Base-by-base conservation (phyloP, 2,113 vertebrate genomes). In the Alligator sinensis region DNA sequence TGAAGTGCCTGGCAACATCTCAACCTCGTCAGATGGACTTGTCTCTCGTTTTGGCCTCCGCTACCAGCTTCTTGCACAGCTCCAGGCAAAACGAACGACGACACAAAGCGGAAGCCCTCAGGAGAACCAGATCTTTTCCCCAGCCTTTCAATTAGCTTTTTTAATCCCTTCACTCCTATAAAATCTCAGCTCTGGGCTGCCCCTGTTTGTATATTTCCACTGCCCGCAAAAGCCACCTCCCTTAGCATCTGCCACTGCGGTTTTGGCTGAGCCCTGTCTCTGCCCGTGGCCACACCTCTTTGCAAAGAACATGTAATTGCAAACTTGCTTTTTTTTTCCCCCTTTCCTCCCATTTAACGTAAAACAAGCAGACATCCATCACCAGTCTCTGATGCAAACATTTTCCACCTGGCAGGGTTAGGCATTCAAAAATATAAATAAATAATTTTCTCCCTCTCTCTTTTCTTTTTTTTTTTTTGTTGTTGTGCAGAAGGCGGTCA, bases 251-350 rank as follows among this genome's bases (percentile, higher is more conserved):
- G 88, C 76, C 92, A 54, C 3, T 95, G 97, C 61, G 96, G 89
- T 96, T 92, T 74, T 47, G 94, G 94, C 95, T 93, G 94, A 81
- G 90, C 78, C 87, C 84, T 93, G 78, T 27, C 91, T 18, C 34
- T 91, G 97, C 94, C 96, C 95, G 72, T 5, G 77, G 95, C 97
- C 98, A 95, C 98, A 97, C 97, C 98, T 97, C 96, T 96, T 87
- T 22, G n/a, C 96, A 96, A 80, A 96, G 94, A 96, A 94, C 94
- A 76, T 24, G 83, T 86, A 92, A 96, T 97, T 96, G 91, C 96
- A 94, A 95, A 82, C 59, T 63, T 34, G 22, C 62, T 58, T 58
- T n/a, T 77, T 7, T 77, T 24, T 1, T 4, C 3, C 3, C 18
- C 11, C 80, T 72, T 75, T 55, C 83, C 59, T 88, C 78, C 57